phyloP scores from a whole-genome alignment of 2,113 vertebrate species.

The Laterallus jamaicensis region DNA sequence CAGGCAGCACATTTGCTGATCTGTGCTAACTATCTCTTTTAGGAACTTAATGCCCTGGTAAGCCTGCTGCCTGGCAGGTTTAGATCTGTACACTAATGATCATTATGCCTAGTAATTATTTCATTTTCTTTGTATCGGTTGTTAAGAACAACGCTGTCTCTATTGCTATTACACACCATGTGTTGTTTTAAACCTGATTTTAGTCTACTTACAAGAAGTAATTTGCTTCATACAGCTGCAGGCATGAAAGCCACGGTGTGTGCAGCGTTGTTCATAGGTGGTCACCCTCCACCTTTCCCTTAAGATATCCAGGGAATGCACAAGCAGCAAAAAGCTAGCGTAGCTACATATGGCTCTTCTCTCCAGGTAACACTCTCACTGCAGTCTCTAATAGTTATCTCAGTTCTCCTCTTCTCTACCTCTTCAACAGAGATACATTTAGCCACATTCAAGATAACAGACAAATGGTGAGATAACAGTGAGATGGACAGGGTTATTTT shows the following conservation, averaged over 20 bases:
- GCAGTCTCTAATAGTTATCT: neutral
- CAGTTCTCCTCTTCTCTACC: neutral
- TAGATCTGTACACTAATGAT: neutral
- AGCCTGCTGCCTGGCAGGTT: neutral
- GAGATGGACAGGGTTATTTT: neutral
- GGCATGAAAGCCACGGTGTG: neutral
- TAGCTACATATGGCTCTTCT: neutral
- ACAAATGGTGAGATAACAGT: neutral
- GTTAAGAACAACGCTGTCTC: neutral
- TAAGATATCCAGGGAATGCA: neutral
- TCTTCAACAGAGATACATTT: neutral
- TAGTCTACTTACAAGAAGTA: neutral
- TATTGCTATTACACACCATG: neutral
- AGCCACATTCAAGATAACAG: neutral
- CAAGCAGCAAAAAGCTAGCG: neutral
- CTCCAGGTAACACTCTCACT: neutral
- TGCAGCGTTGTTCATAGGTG: fast-evolving
- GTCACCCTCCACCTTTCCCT: neutral
- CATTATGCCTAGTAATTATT: neutral
- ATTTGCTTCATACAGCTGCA: neutral
- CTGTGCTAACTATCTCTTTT: neutral
- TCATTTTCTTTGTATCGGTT: neutral
- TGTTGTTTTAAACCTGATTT: neutral
- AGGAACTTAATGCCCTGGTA: neutral
- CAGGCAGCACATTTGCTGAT: neutral